Evolutionary conservation across 2,888 invertebrate species (phyloP).

Genomic region (Lasioglossum leucozonium): DNA sequence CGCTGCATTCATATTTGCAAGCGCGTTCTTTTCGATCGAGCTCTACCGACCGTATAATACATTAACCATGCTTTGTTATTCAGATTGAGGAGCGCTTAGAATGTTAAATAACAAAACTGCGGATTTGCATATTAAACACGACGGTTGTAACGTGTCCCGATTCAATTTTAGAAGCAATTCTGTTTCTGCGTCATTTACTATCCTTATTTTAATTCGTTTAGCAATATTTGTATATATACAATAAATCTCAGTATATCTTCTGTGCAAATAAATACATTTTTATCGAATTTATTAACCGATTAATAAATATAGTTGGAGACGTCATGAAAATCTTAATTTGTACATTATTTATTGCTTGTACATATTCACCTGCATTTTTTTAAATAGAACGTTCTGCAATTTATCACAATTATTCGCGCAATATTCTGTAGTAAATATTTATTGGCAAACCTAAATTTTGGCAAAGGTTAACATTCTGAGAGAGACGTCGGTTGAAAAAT

Average conservation of each 20-base stretch:
- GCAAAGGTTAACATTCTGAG: not conserved
- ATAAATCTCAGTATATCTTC: not conserved
- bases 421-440: not conserved
- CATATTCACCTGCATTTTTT: not conserved
- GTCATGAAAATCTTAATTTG: not conserved
- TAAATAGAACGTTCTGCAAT: not conserved
- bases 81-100: constrained; percentile 41
- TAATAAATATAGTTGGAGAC: no score
- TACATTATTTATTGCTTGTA: not conserved
- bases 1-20: constrained; percentile 43
- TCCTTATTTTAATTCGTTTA: not conserved
- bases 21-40: constrained; percentile 33
- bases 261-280: no score
- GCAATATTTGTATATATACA: not conserved
- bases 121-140: constrained; percentile 31
- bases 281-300: not conserved
- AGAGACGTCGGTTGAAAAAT: not conserved
- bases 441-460: not conserved
- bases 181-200: not conserved
- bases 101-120: constrained; percentile 45
- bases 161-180: constrained; percentile 13
- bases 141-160: constrained; percentile 13
- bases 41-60: constrained; percentile 26
- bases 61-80: constrained; percentile 54
- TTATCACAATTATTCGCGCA: not conserved